Base-by-base conservation (phyloP, 2,888 invertebrate species). In the Dorcus hopei region DNA sequence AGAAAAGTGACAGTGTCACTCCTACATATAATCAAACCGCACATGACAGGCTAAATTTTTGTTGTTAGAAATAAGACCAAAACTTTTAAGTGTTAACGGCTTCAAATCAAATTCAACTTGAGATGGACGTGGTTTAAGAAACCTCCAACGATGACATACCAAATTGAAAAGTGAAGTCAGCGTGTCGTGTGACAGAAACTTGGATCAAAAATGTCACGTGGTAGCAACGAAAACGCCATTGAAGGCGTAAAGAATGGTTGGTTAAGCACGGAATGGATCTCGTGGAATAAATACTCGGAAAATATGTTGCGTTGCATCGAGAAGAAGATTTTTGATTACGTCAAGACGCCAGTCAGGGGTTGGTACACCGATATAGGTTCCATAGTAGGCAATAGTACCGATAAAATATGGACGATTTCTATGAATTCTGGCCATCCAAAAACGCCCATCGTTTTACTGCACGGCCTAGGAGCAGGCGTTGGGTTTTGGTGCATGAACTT, bases 401-500 rank as follows among this genome's bases (percentile, higher is more conserved):
- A 85, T 65, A 83, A 85, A 76, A 81, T 87, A 68, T 86, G 87
- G 86, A 87, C 87, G 1, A 74, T 87, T 23, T 79, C 82, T 38
- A 72, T 86, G 62, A 85, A 86, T 68, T 80, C 80, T 64, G 80
- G 82, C 63, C 81, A 81, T 42, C 77, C 80, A 57, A 87, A 87
- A 71, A 87, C 87, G 0, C 97, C 97, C 0, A 79, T 97, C 38
- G 92, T 97, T 39, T 74, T 97, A 71, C 80, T 97, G 9, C 97
- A 97, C 76, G 97, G 97, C 0, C 87, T 97, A 76, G 97, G 92
- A 8, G 90, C 95, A 0, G 97, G 96, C 2, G 85, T 95, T 16
- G 97, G 91, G 3, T 82, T 97, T 56, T 97, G 97, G 96, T 90
- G 91, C 59, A 85, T 92, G 67, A 97, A 97, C 79, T 80, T 96